Evolutionary conservation across 2,113 vertebrate genomes (phyloP).

Genomic region (Picathartes gymnocephalus): DNA sequence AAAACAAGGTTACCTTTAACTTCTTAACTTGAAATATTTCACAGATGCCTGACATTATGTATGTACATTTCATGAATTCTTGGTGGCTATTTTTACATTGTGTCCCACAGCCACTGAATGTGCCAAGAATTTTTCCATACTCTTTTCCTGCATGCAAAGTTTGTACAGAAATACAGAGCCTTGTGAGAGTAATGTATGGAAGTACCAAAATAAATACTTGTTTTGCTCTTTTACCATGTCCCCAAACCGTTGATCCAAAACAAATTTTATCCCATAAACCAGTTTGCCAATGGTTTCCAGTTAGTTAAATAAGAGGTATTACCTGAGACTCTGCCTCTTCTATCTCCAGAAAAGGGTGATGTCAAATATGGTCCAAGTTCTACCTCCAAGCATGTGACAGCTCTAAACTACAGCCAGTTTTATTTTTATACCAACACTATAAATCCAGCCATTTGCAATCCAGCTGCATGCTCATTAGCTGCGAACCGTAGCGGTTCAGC

Average conservation of each 20-base stretch:
- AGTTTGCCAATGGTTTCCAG: slow-evolving; percentile 40
- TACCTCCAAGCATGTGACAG: slow-evolving; percentile 68
- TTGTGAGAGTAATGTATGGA: slow-evolving; percentile 20
- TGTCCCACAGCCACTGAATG: background rate
- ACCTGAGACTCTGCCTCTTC: slow-evolving; percentile 69
- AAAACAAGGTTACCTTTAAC: slow-evolving; percentile 52
- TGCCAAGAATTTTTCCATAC: background rate
- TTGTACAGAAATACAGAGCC: slow-evolving; percentile 19
- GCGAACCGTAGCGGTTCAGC: slow-evolving; percentile 80
- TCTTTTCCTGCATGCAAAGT: background rate
- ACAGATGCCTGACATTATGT: background rate
- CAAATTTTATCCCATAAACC: slow-evolving; percentile 50
- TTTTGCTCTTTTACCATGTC: slow-evolving; percentile 5
- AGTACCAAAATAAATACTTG: slow-evolving; percentile 30
- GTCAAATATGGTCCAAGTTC: slow-evolving; percentile 74
- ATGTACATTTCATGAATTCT: slow-evolving; percentile 25
- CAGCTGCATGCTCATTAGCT: slow-evolving; percentile 87
- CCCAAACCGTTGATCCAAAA: slow-evolving; percentile 14
- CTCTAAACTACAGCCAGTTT: slow-evolving; percentile 80
- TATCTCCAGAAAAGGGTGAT: slow-evolving; percentile 64
- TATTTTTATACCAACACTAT: slow-evolving; percentile 86
- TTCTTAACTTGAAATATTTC: slow-evolving; percentile 43
- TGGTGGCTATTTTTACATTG: background rate
- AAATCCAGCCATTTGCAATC: slow-evolving; percentile 87
- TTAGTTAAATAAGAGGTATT: slow-evolving; percentile 64